Evolutionary conservation across 2,797 vertebrate species (phyloP), one percentile per base, ranked within the genome.

Genomic region (Zonotrichia albicollis): DNA sequence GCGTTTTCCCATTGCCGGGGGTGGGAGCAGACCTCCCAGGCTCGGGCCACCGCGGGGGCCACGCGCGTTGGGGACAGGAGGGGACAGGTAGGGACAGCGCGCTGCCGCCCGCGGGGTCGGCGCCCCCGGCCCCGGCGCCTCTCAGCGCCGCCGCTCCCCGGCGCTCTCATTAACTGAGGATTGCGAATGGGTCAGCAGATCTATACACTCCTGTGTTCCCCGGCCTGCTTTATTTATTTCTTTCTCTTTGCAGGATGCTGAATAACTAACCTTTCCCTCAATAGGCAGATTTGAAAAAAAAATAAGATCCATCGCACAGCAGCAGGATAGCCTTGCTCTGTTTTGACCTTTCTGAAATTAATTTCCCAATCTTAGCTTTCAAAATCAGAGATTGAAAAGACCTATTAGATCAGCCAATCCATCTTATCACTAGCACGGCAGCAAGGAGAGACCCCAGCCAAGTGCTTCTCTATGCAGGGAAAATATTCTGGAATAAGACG

Each of bases 271-370:
- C 92, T 89, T 90, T 82, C 48, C 91, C 74, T 90, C 95, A 91
- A 93, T 76, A 89, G 94, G 83, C 21, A 92, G 96, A 89, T 93
- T 93, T 55, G 10, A 19, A 43, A 54, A 93, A 92, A 94, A 96
- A 80, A 46, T 42, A 91, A 91, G 96, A 96, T 95, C 96, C 92
- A 93, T 95, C 86, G 16, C 94, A 94, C 89, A 90, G 94, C 94
- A 17, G 94, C 85, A 86, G 94, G 89, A 84, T 86, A 96, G 94
- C 90, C 95, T 96, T 96, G 94, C 95, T 94, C 95, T 93, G 80
- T 87, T 95, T 90, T 92, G 96, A 94, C 93, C 90, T 82, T 89
- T 93, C 93, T 85, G 90, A 96, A 96, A 96, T 95, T 95, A 89
- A 91, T 94, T 95, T 95, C 95, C 94, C 95, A 85, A 91, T 92